phyloP scores from a whole-genome alignment of 1,140 invertebrate genomes.

The Penaeus indicus region DNA sequence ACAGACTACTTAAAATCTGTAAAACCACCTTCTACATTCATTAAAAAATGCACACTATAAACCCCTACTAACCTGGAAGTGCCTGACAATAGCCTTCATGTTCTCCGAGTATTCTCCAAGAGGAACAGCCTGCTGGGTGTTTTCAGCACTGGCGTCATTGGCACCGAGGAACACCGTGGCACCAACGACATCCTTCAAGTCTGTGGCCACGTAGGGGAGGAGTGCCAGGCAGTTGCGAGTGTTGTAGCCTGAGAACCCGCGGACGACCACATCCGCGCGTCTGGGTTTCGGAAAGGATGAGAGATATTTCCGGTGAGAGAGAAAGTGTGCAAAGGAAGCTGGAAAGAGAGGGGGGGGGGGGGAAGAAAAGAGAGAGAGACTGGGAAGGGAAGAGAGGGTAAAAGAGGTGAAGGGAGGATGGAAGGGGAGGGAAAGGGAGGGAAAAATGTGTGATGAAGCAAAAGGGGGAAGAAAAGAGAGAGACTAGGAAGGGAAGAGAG shows the following conservation, averaged over 20 bases:
- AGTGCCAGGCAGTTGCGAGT: slow-evolving; percentile 34
- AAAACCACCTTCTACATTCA: not conserved
- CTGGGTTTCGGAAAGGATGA: not conserved
- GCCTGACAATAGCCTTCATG: slow-evolving; percentile 32
- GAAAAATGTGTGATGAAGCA: too few species aligned
- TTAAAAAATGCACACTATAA: not conserved
- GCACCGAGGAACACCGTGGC: slow-evolving; percentile 45
- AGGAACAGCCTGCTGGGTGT: slow-evolving; percentile 36
- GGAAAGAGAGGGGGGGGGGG: not conserved
- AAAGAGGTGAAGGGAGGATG: not conserved
- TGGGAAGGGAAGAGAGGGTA: not conserved
- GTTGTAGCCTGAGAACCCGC: slow-evolving; percentile 50
- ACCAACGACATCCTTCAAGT: slow-evolving; percentile 16
- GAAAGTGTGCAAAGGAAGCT: not conserved
- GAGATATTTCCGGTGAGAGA: not conserved
- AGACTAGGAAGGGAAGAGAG: too few species aligned
- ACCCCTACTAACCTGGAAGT: slow-evolving; percentile 28
- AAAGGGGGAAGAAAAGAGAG: too few species aligned
- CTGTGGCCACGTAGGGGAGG: slow-evolving; percentile 23
- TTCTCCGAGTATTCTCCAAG: slow-evolving; percentile 39
- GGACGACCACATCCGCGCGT: slow-evolving; percentile 30
- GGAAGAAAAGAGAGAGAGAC: not conserved
- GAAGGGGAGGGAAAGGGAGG: too few species aligned
- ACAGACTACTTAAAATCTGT: too few species aligned
- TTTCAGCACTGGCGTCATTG: slow-evolving; percentile 45